Evolutionary conservation across 2,113 vertebrate genomes (phyloP).

Genomic region (Lontra canadensis): DNA sequence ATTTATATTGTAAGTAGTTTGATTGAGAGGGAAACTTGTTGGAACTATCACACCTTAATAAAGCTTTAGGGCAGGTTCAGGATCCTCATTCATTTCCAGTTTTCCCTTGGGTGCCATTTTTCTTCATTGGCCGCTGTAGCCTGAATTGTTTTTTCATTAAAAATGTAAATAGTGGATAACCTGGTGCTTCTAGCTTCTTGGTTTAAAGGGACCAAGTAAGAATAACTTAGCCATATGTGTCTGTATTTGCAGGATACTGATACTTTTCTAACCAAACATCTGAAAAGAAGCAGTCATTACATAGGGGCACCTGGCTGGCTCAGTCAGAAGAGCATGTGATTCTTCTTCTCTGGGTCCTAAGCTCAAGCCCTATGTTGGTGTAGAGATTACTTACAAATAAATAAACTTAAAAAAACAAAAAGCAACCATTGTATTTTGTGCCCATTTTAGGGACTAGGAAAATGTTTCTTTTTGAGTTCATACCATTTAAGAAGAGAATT

Average conservation of each 20-base stretch:
- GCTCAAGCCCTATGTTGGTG: background rate
- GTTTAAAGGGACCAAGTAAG: background rate
- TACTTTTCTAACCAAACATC: background rate
- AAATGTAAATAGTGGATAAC: background rate
- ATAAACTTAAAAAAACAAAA: background rate
- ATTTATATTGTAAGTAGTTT: background rate
- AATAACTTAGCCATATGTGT: background rate
- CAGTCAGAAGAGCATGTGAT: background rate
- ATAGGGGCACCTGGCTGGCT: background rate
- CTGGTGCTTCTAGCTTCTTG: background rate
- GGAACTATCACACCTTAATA: background rate
- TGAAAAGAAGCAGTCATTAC: background rate
- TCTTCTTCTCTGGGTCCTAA: background rate
- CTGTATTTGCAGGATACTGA: background rate
- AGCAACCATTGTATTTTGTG: background rate
- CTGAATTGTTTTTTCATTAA: conserved; percentile 36
- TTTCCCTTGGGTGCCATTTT: background rate
- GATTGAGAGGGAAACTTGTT: background rate
- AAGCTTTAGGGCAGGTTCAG: background rate
- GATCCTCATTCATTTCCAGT: background rate
- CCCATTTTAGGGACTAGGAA: background rate
- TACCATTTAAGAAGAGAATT: background rate
- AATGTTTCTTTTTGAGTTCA: background rate
- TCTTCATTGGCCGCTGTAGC: background rate
- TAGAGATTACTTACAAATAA: background rate